Conservation (phyloP, 2,113 vertebrate genomes). For the Hiodon alosoides region DNA sequence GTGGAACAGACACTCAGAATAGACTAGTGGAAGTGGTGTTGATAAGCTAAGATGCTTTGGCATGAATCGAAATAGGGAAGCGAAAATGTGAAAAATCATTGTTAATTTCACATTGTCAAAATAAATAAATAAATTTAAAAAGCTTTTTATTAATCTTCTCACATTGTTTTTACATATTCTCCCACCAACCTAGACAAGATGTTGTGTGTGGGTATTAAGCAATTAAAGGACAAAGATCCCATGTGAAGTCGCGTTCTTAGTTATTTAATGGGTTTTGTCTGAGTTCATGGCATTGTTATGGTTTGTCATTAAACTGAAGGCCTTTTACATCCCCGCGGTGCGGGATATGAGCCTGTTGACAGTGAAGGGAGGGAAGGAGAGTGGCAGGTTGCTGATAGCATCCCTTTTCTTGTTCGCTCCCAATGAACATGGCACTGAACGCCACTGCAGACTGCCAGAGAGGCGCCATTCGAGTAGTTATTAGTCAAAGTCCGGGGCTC, state of each 20-base stretch:
- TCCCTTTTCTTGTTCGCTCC: conserved; percentile 18
- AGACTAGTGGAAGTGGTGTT: no score
- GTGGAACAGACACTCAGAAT: no score
- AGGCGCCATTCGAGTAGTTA: conserved; percentile 3
- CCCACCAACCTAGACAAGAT: not conserved
- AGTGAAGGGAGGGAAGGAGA: conserved; percentile 26
- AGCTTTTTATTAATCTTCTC: not conserved
- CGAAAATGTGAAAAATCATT: no score
- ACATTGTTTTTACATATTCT: conserved; percentile 1
- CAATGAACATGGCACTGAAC: conserved; percentile 25
- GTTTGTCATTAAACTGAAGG: not conserved
- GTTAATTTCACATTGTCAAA: not conserved
- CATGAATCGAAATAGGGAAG: no score
- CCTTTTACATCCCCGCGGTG: not conserved
- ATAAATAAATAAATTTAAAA: conserved; percentile 16
- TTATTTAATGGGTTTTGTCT: conserved; percentile 15
- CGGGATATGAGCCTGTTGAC: conserved; percentile 25
- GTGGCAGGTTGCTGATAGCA: conserved; percentile 28
- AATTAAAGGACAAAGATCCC: not conserved
- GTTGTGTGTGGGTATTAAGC: not conserved
- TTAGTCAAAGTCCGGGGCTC: conserved; percentile 10
- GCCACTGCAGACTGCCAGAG: conserved; percentile 14
- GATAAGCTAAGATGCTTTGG: no score
- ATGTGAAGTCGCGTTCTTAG: not conserved
- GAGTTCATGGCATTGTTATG: not conserved